phyloP scores from a whole-genome alignment of 2,797 vertebrate species.

The Synaphobranchus kaupii region DNA sequence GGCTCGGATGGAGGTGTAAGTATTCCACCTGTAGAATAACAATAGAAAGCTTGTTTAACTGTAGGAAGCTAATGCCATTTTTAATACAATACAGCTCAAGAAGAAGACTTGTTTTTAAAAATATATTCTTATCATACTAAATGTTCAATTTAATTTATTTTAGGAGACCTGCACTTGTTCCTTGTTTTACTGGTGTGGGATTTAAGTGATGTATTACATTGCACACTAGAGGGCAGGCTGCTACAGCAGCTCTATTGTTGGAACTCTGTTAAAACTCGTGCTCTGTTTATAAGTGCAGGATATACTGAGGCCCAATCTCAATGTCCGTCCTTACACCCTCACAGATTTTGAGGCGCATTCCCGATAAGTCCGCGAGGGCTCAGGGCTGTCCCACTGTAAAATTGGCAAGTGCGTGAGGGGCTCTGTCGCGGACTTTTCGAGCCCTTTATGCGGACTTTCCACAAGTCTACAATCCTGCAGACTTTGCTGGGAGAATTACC shows the following conservation, averaged over 20 bases:
- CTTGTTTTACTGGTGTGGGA: neutral
- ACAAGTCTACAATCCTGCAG: too few relatives aligned
- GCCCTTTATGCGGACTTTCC: too few relatives aligned
- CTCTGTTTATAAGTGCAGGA: neutral
- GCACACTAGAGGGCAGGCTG: constrained; percentile 61
- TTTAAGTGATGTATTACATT: neutral
- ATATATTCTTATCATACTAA: neutral
- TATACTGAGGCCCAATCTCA: too few relatives aligned
- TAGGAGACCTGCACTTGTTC: neutral
- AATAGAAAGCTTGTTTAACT: neutral
- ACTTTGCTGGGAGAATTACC: too few relatives aligned
- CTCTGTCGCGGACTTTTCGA: too few relatives aligned
- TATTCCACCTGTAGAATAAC: constrained; percentile 34
- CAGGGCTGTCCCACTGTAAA: too few relatives aligned
- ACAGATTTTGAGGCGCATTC: too few relatives aligned
- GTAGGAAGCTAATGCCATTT: neutral
- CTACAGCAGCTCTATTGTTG: constrained; percentile 25
- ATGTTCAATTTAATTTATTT: neutral
- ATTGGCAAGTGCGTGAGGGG: too few relatives aligned
- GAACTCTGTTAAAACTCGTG: neutral
- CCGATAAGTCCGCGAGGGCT: too few relatives aligned
- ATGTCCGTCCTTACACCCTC: too few relatives aligned
- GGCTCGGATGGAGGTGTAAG: constrained; percentile 95
- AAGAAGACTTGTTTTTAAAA: neutral
- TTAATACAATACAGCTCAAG: neutral